Conservation (phyloP, 2,113 vertebrate genomes). For the Labrus mixtus region DNA sequence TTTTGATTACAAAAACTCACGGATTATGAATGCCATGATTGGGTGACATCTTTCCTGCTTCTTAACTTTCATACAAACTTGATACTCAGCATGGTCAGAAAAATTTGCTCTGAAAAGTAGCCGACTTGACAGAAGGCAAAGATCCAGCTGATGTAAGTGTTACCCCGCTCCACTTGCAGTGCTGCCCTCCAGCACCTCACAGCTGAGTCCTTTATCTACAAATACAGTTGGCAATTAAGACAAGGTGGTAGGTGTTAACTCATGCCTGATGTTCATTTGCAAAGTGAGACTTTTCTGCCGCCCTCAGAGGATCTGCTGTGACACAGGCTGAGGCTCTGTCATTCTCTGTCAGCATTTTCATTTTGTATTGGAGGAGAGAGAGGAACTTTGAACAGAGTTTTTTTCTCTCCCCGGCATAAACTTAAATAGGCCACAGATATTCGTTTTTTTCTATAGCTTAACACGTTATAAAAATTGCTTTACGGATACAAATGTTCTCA, state of each 20-base stretch:
- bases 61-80: neutral
- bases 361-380: neutral
- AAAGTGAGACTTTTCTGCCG: conserved; percentile 32
- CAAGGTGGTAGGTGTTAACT: conserved; percentile 30
- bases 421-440: no score
- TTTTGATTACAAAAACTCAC: neutral
- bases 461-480: no score
- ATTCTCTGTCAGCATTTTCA: neutral
- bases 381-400: neutral
- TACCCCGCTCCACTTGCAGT: neutral
- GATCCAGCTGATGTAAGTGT: conserved; percentile 24
- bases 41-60: neutral
- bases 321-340: conserved; percentile 28
- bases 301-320: conserved; percentile 33
- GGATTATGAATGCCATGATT: neutral
- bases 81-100: neutral
- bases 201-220: conserved; percentile 36
- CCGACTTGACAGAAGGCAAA: conserved; percentile 25
- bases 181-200: conserved; percentile 12
- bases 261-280: conserved; percentile 49
- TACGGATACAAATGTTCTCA: no score
- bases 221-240: conserved; percentile 55
- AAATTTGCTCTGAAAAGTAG: neutral
- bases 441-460: no score
- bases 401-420: neutral